phyloP scores from a whole-genome alignment of 2,797 vertebrate species.

The Falco novaeseelandiae region DNA sequence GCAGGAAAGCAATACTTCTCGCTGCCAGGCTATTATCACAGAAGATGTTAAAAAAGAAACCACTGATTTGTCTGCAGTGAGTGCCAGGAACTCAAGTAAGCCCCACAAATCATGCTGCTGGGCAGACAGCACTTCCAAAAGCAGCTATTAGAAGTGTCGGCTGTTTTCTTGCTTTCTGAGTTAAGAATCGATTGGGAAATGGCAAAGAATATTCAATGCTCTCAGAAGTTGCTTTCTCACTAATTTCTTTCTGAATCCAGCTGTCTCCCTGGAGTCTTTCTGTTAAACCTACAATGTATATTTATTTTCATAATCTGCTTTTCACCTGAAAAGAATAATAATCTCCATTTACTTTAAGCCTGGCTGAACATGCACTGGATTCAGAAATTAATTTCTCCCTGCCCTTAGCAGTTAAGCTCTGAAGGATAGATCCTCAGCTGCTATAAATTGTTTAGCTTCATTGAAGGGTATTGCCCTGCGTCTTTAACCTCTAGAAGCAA shows the following conservation, averaged over 20 bases:
- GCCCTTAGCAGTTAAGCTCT: constrained; percentile 42
- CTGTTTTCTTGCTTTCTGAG: constrained; percentile 59
- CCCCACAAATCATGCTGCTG: constrained; percentile 48
- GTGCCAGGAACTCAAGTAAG: constrained; percentile 62
- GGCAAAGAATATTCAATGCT: constrained; percentile 44
- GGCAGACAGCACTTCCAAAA: constrained; percentile 30
- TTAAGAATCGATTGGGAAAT: constrained; percentile 59
- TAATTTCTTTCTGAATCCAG: constrained; percentile 36
- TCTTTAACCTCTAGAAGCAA: constrained; percentile 61
- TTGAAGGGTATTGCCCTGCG: constrained; percentile 17
- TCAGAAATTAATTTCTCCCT: constrained; percentile 62
- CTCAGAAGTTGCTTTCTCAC: constrained; percentile 51
- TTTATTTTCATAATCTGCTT: constrained; percentile 59
- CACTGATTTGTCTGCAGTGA: constrained; percentile 59
- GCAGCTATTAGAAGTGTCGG: constrained; percentile 36
- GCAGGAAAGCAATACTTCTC: not conserved
- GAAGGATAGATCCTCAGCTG: constrained; percentile 39
- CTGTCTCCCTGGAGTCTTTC: not conserved
- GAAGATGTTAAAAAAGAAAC: constrained; percentile 56
- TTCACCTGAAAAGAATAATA: constrained; percentile 60
- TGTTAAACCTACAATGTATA: constrained; percentile 20
- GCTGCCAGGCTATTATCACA: constrained; percentile 28
- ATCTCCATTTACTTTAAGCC: constrained; percentile 54
- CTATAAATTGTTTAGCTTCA: constrained; percentile 53
- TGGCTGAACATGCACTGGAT: constrained; percentile 30